Base-by-base conservation (phyloP, 2,888 invertebrate genomes). In the Falcaria lacertinaria region DNA sequence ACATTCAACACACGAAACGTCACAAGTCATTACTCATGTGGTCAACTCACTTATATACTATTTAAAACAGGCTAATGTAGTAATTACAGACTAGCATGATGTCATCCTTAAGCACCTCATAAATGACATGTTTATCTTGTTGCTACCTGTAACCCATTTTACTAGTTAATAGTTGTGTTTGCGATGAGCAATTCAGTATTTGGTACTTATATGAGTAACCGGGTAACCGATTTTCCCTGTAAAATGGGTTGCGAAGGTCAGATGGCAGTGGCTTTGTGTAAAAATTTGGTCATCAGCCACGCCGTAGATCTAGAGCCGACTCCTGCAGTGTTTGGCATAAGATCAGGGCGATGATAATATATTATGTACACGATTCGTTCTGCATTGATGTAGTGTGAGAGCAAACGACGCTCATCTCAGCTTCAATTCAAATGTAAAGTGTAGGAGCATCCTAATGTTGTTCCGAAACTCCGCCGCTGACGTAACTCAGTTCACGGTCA, bases 401-500 rank as follows among this genome's bases (percentile, higher is more conserved):
- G 57, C 55, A 52, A 65, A 72, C 66, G 71, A 64, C 70, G 57
- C 68, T 74, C 70, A 69, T 71, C 70, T 69, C 69, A 64, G 54
- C 61, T 67, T 45, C 43, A 40, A 43, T 36, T 25, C 36, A 37
- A 37, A 4, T 0, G 50, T 42, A 41, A 39, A 59, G 62, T 62
- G 75, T 80, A 76, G 75, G 76, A 74, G 74, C 82, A 77, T 82
- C 80, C 78, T 75, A 77, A 80, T 77, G 73, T 77, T 69, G 67
- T 57, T 60, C 66, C 64, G 60, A 77, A 78, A 71, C 71, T 54
- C 54, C 58, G 61, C 41, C 59, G 70, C 68, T 85, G 85, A 88
- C 86, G 87, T 87, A 81, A 87, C 80, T 47, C 69, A 57, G 86
- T 87, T 88, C 89, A 88, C 81, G 89, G 89, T 81, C 89, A 82